Evolutionary conservation across 2,797 vertebrate species (phyloP), one percentile per base, ranked within the genome.

Genomic region (Salarias fasciatus): DNA sequence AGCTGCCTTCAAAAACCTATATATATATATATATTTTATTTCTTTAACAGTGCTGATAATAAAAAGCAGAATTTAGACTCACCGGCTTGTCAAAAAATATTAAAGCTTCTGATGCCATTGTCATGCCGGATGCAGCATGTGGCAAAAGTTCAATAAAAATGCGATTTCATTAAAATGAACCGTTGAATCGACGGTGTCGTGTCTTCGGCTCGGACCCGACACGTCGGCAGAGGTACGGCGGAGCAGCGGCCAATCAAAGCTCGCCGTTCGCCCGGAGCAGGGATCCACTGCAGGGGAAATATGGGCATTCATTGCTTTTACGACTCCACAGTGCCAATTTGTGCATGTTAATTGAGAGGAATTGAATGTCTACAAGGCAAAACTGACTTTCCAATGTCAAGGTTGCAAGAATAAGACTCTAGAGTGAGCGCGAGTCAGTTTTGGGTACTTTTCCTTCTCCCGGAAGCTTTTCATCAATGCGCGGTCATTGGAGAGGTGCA

Each of bases 341-440:
- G 36, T 61, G 53, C 24, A 0, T 52, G 69, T 70, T 79, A 80
- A 80, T 69, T 62, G 75, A 79, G 66, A 76, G 47, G 31, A 72
- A 58, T 29, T 48, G 9, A 49, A 65, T 50, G 43, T 73, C 69
- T 78, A 56, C 15, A 11, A 71, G 69, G 56, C 56, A 69, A 69
- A 14, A 18, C 24, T 53, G 76, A 57, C 62, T 77, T 64, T 57
- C 0, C 1, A 61, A 70, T 72, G 75, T 60, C 59, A 58, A 64
- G 36, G 55, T 70, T 65, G 53, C 2, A 30, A 13, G 41, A 64
- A 49, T 37, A 42, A 1, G 6, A 55, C 45, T 43, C 28, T 44
- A 11, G 24, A 37, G 8, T 2, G 38, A 61, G 46, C 58, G 46
- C 12, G 13, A 69, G 53, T 64, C 53, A 47, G 57, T 66, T 57